These are phyloP conservation scores for Formicarius rufipectus DNA, from an alignment of 2,113 vertebrate species.

Conservation along the genomic window DNA sequence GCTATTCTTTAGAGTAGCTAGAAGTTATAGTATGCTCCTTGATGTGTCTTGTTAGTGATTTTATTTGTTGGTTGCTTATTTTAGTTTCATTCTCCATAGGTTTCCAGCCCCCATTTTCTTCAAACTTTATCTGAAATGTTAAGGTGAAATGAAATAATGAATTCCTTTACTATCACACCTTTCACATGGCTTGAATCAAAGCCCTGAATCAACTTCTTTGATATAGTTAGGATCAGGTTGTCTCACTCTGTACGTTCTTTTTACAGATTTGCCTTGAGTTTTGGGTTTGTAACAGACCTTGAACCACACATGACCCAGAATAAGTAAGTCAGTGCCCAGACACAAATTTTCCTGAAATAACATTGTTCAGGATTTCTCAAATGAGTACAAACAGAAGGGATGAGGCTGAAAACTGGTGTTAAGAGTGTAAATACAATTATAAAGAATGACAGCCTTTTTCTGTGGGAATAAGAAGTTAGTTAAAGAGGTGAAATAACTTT, in stretches of 20 bases:
- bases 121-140: background rate
- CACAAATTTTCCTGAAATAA: background rate
- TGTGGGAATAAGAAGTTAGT: background rate
- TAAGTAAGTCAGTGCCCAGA: background rate
- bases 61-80: background rate
- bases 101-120: background rate
- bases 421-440: background rate
- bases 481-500: background rate
- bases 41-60: background rate
- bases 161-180: background rate
- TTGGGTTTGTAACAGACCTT: background rate
- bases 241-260: background rate
- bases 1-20: background rate
- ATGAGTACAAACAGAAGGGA: background rate
- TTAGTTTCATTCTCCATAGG: background rate
- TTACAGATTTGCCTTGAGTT: background rate
- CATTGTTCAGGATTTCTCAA: background rate
- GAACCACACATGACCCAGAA: background rate
- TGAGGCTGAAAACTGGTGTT: background rate
- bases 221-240: background rate
- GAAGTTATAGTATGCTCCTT: background rate
- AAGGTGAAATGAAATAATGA: background rate
- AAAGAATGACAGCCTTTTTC: background rate
- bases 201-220: background rate
- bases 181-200: background rate